These are phyloP conservation scores for Protobothrops flavoviridis DNA, from an alignment of 2,113 vertebrate genomes.

Conservation along the genomic window DNA sequence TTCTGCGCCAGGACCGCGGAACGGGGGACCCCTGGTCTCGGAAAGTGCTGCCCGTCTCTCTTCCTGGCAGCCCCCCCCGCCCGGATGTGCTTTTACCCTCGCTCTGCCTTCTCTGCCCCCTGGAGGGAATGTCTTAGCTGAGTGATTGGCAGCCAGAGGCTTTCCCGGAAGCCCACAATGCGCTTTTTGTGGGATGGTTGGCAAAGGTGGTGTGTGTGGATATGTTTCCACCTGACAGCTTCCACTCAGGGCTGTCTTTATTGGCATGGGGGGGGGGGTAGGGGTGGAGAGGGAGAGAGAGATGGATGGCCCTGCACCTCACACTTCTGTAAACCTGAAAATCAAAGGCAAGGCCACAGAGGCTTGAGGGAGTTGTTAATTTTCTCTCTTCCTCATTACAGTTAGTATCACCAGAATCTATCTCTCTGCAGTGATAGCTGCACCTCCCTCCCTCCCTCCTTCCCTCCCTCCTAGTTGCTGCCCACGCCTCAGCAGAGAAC, in stretches of 20 bases:
- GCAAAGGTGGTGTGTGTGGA: neutral
- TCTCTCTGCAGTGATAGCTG: constrained; percentile 40
- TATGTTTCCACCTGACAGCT: neutral
- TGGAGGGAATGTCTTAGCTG: neutral
- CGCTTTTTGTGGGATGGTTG: neutral
- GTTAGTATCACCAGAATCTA: constrained; percentile 32
- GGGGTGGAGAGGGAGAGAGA: accelerated
- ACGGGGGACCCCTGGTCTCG: no score
- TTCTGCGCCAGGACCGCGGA: neutral
- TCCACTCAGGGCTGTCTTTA: neutral
- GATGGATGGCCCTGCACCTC: no score
- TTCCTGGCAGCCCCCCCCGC: neutral
- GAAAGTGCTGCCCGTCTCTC: no score
- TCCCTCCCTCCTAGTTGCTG: constrained; percentile 15
- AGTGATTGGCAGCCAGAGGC: neutral
- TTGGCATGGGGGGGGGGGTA: neutral
- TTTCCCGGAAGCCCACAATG: neutral
- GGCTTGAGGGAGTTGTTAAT: neutral
- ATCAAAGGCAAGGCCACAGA: neutral
- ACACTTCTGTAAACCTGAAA: neutral
- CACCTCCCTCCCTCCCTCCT: constrained; percentile 19
- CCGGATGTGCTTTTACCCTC: neutral
- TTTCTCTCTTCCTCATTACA: neutral
- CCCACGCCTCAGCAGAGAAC: constrained; percentile 9
- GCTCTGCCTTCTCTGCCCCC: neutral